Evolutionary conservation across 2,888 invertebrate genomes (phyloP).

Genomic region (Oscheius sp.): DNA sequence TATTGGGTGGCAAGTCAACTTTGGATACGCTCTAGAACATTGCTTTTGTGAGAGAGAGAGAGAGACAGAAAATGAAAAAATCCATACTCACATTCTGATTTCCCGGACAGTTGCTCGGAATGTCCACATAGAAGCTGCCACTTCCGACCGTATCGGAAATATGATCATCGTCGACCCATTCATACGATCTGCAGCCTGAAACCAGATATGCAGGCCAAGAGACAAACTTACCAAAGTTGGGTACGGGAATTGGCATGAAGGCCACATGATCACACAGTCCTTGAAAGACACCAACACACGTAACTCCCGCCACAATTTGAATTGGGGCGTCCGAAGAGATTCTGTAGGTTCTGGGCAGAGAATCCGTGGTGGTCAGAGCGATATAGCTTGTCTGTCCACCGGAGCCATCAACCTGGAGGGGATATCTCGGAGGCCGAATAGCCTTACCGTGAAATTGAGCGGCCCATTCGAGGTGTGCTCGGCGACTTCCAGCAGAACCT

Average conservation of each 20-base stretch:
- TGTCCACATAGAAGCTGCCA: conserved; percentile 46
- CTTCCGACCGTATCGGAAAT: conserved; percentile 43
- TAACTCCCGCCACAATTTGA: conserved; percentile 57
- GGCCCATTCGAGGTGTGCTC: neutral
- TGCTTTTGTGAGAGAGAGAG: no score
- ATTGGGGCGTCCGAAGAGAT: conserved; percentile 44
- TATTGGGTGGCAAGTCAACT: no score
- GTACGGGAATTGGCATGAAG: conserved; percentile 58
- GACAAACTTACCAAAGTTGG: conserved; percentile 27
- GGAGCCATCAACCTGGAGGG: neutral
- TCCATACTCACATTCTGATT: conserved; percentile 36
- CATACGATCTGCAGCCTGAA: conserved; percentile 49
- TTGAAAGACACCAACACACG: conserved; percentile 46
- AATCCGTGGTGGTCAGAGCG: conserved; percentile 38
- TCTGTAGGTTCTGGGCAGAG: conserved; percentile 45
- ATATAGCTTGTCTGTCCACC: conserved; percentile 42
- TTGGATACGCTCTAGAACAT: no score
- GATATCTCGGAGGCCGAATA: no score
- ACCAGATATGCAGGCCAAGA: neutral
- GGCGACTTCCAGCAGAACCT: conserved; percentile 31
- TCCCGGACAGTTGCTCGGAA: conserved; percentile 42
- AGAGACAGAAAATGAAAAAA: no score
- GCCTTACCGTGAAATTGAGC: neutral
- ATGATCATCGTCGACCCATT: conserved; percentile 52
- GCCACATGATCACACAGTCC: conserved; percentile 53